Base-by-base conservation (phyloP, 2,797 vertebrate genomes). In the Notolepis coatsorum region DNA sequence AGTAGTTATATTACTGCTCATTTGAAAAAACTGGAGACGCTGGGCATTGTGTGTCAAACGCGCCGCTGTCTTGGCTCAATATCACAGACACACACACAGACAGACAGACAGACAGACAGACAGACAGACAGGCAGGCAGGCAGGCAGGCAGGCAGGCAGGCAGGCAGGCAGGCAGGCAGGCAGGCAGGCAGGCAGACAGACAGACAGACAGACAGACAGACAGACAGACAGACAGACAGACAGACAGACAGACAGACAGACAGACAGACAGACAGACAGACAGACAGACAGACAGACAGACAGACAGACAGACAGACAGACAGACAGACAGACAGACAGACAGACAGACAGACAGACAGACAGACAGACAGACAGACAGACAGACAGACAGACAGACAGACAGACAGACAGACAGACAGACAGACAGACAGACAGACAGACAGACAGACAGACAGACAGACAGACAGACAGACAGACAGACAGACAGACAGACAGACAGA, bases 211-310 rank as follows among this genome's bases (percentile, higher is more conserved):
- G 56, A 56, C 33, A 51, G 31, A 42, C 21, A n/a, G 8, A 9
- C 50, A 45, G 21, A 30, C 39, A 42, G 28, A 38, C 33, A 30
- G 31, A n/a, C 25, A 28, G 31, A 39, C 56, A 20, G 24, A 23
- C 38, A 37, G 30, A 49, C 25, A 24, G 17, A 24, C 51, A 42
- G 30, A 56, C 21, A 51, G 62, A 76, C 71, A 62, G 15, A 33
- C 46, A 51, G 24, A 71, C 70, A 45, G 51, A 73, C 77, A 81
- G 79, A 81, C 81, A 80, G 83, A 84, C 70, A 73, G 80, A 76
- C 77, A 70, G 65, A 82, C 81, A 37, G 48, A 39, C 55, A 45
- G 2, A 59, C 46, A 23, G 13, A 55, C 25, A 47, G 41, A 43
- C 37, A 25, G 15, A 7, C 2, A 9, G n/a, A 46, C 17, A 46